Percentiles rank a stretch among this genome's conserved stretches.
Evolutionary conservation across 2,888 invertebrate genomes (phyloP).

Genomic region (Microctonus hyperodae): DNA sequence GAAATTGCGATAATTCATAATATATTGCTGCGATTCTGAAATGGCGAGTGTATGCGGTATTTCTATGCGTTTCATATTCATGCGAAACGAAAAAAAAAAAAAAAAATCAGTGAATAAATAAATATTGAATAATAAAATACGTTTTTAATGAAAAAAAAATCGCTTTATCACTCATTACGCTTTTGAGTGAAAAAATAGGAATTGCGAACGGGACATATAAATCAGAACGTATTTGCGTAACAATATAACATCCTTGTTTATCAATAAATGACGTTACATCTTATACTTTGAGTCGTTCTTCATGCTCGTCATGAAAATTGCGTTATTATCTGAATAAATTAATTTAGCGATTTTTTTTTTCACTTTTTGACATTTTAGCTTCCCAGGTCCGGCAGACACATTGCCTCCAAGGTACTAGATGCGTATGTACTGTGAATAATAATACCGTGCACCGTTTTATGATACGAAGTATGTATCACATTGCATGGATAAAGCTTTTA

Average conservation of each 20-base stretch:
- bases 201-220: constrained; percentile 5
- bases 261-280: constrained; percentile 54
- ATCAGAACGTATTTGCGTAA: neutral
- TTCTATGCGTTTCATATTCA: neutral
- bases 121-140: neutral
- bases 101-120: neutral
- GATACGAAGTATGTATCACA: constrained; percentile 9
- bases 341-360: constrained; percentile 60
- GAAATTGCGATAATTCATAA: constrained; percentile 5
- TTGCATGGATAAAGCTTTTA: constrained; percentile 1
- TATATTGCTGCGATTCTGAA: constrained; percentile 30
- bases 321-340: constrained; percentile 44
- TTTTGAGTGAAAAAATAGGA: neutral
- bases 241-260: constrained; percentile 7
- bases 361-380: constrained; percentile 63
- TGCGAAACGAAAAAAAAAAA: neutral
- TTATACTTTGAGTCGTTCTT: constrained; percentile 50
- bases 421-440: constrained; percentile 42
- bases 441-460: constrained; percentile 20
- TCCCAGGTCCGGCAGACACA: constrained; percentile 64
- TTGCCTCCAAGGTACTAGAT: constrained; percentile 64
- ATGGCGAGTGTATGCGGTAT: constrained; percentile 4
- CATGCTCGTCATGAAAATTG: neutral
- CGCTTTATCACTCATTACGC: neutral
- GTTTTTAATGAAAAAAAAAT: constrained; percentile 6